Evolutionary conservation across 2,888 invertebrate species (phyloP).

Genomic region (Yponomeuta sedellus): DNA sequence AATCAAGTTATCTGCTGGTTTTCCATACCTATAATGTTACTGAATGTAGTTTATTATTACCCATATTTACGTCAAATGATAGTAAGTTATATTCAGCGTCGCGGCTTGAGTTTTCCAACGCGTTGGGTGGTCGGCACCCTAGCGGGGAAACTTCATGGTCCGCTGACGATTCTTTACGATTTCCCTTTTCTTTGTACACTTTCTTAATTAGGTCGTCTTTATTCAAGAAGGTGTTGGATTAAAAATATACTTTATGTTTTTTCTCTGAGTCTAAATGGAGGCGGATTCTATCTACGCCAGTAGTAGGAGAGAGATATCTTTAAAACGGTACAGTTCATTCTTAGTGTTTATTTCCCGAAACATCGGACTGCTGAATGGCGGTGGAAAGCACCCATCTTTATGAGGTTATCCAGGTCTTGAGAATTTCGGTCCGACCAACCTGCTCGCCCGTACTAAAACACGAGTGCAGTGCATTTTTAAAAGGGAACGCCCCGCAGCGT

Average conservation of each 20-base stretch:
- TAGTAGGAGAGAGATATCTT: background rate
- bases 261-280: background rate
- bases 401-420: conserved; percentile 54
- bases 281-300: background rate
- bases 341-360: conserved; percentile 10
- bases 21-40: background rate
- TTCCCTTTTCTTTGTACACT: conserved; percentile 34
- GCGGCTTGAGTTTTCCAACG: background rate
- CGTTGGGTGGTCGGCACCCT: conserved; percentile 3
- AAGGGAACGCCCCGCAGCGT: conserved; percentile 60
- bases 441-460: conserved; percentile 66
- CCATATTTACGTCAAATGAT: background rate
- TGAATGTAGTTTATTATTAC: background rate
- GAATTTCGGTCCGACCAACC: conserved; percentile 65
- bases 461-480: conserved; percentile 74
- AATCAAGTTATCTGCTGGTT: background rate
- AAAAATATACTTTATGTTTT: background rate
- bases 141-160: conserved; percentile 29
- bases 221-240: background rate
- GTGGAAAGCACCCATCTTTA: conserved; percentile 35
- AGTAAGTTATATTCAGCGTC: background rate
- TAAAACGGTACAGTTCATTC: conserved; percentile 11
- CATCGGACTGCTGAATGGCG: conserved; percentile 11
- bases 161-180: conserved; percentile 55
- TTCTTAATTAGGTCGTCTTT: conserved; percentile 8